phyloP scores from a whole-genome alignment of 2,113 vertebrate species.

The Lepisosteus osseus region DNA sequence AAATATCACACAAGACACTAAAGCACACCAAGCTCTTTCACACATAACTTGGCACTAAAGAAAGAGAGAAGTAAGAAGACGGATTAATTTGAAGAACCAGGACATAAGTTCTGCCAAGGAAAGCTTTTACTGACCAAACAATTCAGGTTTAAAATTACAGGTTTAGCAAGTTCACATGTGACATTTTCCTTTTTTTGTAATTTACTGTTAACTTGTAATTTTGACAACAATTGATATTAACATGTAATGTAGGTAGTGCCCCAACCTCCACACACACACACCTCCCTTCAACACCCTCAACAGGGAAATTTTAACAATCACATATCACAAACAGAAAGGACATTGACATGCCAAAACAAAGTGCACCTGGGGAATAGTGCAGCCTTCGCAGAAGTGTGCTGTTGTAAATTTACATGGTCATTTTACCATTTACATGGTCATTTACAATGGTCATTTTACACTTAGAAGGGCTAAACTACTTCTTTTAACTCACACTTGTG shows the following conservation, averaged over 20 bases:
- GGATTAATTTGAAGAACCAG: slow-evolving; percentile 12
- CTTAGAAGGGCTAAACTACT: too few species aligned
- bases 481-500: too few species aligned
- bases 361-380: slow-evolving; percentile 18
- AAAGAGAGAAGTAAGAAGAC: background rate
- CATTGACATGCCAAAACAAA: slow-evolving; percentile 48
- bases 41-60: too few species aligned
- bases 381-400: background rate
- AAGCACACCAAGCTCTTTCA: background rate
- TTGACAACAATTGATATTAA: slow-evolving; percentile 36
- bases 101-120: slow-evolving; percentile 38
- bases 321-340: slow-evolving; percentile 23
- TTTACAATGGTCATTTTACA: too few species aligned
- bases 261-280: background rate
- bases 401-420: too few species aligned
- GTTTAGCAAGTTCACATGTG: slow-evolving; percentile 43
- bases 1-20: slow-evolving; percentile 8
- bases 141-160: slow-evolving; percentile 47
- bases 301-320: slow-evolving; percentile 17
- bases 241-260: slow-evolving; percentile 11
- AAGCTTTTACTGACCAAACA: slow-evolving; percentile 64
- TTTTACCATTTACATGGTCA: too few species aligned
- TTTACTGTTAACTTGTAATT: slow-evolving; percentile 39
- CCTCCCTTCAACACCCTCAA: background rate
- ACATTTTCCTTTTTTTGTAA: slow-evolving; percentile 17